A percentile compares a stretch with the other conserved stretches of the same genome.
Evolutionary conservation across 1,140 invertebrate species (phyloP).

Genomic region (Drosophila orosa): DNA sequence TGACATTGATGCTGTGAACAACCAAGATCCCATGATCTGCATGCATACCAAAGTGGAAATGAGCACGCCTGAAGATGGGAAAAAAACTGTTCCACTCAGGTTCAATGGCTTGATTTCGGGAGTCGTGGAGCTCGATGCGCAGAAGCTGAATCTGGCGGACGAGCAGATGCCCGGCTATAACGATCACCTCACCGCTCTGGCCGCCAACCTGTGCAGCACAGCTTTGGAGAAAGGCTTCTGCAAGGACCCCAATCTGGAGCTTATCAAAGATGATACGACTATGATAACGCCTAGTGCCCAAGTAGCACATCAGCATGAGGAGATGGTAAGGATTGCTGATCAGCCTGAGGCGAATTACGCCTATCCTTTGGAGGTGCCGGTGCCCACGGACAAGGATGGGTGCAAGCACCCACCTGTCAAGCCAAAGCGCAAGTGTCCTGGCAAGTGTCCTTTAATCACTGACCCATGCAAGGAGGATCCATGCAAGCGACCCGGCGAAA

Average conservation of each 20-base stretch:
- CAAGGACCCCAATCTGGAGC: constrained; percentile 1
- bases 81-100: constrained; percentile 39
- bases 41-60: constrained; percentile 62
- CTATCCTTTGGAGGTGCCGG: constrained; percentile 7
- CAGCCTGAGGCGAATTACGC: background rate
- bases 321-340: background rate
- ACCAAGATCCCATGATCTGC: constrained; percentile 38
- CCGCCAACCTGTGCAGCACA: constrained; percentile 72
- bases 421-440: constrained; percentile 62
- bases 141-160: constrained; percentile 48
- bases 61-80: background rate
- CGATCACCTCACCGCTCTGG: constrained; percentile 66
- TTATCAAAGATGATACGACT: constrained; percentile 1
- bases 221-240: constrained; percentile 63
- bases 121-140: constrained; percentile 61
- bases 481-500: constrained; percentile 47
- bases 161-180: constrained; percentile 55
- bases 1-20: background rate
- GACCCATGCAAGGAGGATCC: constrained; percentile 66
- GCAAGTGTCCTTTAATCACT: constrained; percentile 56
- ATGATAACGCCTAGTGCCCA: background rate
- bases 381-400: constrained; percentile 44
- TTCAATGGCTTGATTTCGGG: constrained; percentile 72
- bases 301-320: background rate
- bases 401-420: constrained; percentile 64